Evolutionary conservation across 1,140 invertebrate genomes (phyloP).

Genomic region (Thrips palmi): DNA sequence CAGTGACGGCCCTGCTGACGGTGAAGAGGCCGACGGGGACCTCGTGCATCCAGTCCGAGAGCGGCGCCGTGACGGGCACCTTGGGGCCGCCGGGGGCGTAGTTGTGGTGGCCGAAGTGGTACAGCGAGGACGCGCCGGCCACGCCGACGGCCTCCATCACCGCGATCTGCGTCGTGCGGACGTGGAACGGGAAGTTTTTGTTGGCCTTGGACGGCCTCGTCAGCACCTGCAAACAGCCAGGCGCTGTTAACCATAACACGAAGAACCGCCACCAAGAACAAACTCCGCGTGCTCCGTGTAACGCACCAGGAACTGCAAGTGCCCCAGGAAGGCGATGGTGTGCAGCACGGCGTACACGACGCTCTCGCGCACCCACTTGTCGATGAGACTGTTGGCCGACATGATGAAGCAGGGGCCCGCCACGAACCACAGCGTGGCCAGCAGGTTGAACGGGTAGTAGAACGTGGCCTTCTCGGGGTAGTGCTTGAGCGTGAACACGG

Average conservation of each 20-base stretch:
- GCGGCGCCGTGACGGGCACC: constrained; percentile 6
- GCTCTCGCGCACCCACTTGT: constrained; percentile 81
- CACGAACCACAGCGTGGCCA: constrained; percentile 64
- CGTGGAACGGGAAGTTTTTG: constrained; percentile 73
- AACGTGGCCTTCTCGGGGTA: constrained; percentile 61
- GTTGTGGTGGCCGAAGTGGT: constrained; percentile 38
- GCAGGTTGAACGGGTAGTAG: constrained; percentile 57
- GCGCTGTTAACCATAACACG: no score
- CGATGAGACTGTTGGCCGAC: constrained; percentile 62
- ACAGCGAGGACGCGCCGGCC: constrained; percentile 30
- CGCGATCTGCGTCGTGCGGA: constrained; percentile 59
- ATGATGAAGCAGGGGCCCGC: constrained; percentile 61
- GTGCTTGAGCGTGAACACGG: constrained; percentile 62
- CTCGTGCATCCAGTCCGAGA: constrained; percentile 20
- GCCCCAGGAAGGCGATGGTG: constrained; percentile 55
- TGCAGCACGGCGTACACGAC: constrained; percentile 62
- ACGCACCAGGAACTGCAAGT: constrained; percentile 57
- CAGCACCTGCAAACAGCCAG: constrained; percentile 41
- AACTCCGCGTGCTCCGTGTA: no score
- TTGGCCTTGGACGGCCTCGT: constrained; percentile 65
- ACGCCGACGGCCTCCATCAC: constrained; percentile 34
- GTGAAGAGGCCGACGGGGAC: constrained; percentile 27
- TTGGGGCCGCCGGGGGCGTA: constrained; percentile 31
- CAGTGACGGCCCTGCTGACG: constrained; percentile 19
- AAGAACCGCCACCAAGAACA: no score